Base-by-base conservation (phyloP, 2,888 invertebrate genomes). In the Sinelater perroti region DNA sequence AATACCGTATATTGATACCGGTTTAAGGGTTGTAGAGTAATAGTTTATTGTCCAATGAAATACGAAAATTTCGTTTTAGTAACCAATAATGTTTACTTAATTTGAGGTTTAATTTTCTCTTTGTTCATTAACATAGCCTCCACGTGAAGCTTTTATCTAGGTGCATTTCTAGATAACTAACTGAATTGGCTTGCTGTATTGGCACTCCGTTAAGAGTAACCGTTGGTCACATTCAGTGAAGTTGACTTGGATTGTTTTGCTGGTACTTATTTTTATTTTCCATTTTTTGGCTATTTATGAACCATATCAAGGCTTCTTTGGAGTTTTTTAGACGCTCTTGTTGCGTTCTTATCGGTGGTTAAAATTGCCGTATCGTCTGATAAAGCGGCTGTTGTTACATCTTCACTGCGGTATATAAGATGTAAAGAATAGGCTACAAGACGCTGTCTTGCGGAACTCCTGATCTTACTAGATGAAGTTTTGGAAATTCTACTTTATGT, bases 401-500 rank as follows among this genome's bases (percentile, higher is more conserved):
- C 18, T 7, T 38, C 38, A 20, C 20, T 38, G 18, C 38, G 18
- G 38, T 38, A 1, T 20, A 38, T 10, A 38, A 21, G 8, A 38
- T 10, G 38, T 38, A 38, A 1, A 20, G 18, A 18, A 18, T 21
- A 20, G 38, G 38, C 7, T 21, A 18, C 20, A 38, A 20, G 8
- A 38, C 18, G 11, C 38, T 38, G 38, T 11, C 38, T n/a, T 38
- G 38, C 20, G 38, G 20, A 20, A 38, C 38, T n/a, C 16, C 20
- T 4, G 18, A 38, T 1, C 3, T 38, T 6, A 38, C 11, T 38
- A 8, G 35, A 16, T 17, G 30, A 10, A 30, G 10, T 30, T 45
- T 45, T 4, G 45, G 28, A 16, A 18, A 18, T n/a, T 45, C 45
- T 45, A 17, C 45, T 45, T 45, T 30, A 28, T 45, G 30, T 11